Conservation (phyloP, 2,888 invertebrate species). For the Caenorhabditis wallacei region DNA sequence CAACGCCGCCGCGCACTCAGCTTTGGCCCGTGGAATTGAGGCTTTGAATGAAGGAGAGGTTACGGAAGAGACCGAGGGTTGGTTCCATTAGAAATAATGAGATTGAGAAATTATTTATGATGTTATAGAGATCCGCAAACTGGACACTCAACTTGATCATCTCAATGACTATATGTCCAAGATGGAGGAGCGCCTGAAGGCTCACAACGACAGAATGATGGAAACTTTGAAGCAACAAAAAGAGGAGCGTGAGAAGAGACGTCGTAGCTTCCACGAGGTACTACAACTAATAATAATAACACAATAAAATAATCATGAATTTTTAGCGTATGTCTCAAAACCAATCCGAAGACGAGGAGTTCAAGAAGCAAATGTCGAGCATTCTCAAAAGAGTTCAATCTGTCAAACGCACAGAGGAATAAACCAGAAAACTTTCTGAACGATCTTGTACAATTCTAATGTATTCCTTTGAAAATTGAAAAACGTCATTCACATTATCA, state of each 20-base stretch:
- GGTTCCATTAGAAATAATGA: constrained; percentile 12
- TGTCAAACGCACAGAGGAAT: constrained; percentile 58
- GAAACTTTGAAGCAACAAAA: constrained; percentile 80
- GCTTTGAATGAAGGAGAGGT: constrained; percentile 78
- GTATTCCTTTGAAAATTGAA: constrained; percentile 35
- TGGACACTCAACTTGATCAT: constrained; percentile 82
- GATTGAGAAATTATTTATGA: background rate
- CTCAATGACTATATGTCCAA: constrained; percentile 83
- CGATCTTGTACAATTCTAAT: constrained; percentile 47
- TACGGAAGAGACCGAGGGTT: constrained; percentile 80
- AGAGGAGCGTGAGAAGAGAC: constrained; percentile 81
- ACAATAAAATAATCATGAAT: background rate
- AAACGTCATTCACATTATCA: constrained; percentile 18
- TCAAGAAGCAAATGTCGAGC: constrained; percentile 78
- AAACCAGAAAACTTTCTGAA: constrained; percentile 22
- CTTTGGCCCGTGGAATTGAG: constrained; percentile 75
- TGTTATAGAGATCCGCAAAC: constrained; percentile 81
- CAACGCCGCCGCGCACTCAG: constrained; percentile 69
- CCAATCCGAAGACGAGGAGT: constrained; percentile 81
- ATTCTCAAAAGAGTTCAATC: constrained; percentile 76
- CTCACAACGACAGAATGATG: constrained; percentile 80
- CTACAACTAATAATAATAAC: too few species aligned
- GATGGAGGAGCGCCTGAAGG: constrained; percentile 75
- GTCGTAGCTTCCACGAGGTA: constrained; percentile 82
- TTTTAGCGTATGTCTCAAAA: constrained; percentile 69